Conservation (phyloP, 2,888 invertebrate genomes). For the Rhorus exstirpatorius region DNA sequence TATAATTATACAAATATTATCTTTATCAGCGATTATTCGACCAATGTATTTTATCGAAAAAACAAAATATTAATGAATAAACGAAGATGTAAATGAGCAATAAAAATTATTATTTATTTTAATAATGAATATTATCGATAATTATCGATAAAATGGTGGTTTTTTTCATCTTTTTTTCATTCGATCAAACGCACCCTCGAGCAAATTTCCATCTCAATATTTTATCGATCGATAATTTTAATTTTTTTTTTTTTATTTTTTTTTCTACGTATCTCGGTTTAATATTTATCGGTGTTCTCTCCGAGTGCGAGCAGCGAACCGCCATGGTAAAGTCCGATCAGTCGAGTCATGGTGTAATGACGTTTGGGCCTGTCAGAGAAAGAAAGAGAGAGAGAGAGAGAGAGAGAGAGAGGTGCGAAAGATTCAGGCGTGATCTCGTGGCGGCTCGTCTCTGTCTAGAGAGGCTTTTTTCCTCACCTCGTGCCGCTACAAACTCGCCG, state of each 20-base stretch:
- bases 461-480: conserved; percentile 21
- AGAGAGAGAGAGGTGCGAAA: conserved; percentile 39
- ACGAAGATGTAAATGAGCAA: too few species aligned
- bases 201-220: neutral
- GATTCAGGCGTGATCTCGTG: conserved; percentile 53
- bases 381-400: conserved; percentile 34
- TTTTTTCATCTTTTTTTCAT: too few species aligned
- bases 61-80: too few species aligned
- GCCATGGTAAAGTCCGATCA: conserved; percentile 72
- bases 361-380: conserved; percentile 81
- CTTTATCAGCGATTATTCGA: too few species aligned
- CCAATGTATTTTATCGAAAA: too few species aligned
- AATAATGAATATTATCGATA: too few species aligned
- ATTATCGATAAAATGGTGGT: conserved; percentile 22
- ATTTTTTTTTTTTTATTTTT: conserved; percentile 26
- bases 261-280: conserved; percentile 34
- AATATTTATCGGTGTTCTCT: conserved; percentile 61
- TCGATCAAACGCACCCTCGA: conserved; percentile 2
- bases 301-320: conserved; percentile 30
- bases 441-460: conserved; percentile 53
- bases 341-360: conserved; percentile 86
- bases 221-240: too few species aligned
- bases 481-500: neutral
- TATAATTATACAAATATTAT: too few species aligned
- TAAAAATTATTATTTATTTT: too few species aligned